Evolutionary conservation across 2,888 invertebrate species (phyloP).

Genomic region (Micoletzkya japonica): DNA sequence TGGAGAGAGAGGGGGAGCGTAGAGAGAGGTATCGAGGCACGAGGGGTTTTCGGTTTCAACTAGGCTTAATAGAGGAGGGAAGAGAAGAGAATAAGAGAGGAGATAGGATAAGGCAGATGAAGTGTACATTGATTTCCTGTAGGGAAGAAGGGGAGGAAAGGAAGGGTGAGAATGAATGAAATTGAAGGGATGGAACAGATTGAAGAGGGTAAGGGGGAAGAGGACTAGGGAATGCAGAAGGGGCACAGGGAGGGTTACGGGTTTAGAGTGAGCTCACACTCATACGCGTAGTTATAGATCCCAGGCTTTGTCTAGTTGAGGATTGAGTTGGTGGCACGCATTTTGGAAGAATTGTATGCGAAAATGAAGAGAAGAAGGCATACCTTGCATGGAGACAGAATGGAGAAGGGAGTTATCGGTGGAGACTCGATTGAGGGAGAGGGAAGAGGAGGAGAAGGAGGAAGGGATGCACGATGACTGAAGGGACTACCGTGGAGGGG

Average conservation of each 20-base stretch:
- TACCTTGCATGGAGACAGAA: constrained; percentile 1
- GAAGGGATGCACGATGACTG: too few relatives aligned
- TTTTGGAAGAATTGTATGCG: too few relatives aligned
- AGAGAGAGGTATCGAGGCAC: neutral
- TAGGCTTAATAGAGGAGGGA: neutral
- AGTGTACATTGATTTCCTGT: too few relatives aligned
- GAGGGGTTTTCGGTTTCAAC: neutral
- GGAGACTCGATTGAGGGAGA: too few relatives aligned
- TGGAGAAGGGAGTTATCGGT: constrained; percentile 2
- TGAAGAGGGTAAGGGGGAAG: neutral
- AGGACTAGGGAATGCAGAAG: constrained; percentile 5
- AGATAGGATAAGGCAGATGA: too few relatives aligned
- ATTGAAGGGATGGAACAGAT: constrained; percentile 12
- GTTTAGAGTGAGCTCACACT: too few relatives aligned
- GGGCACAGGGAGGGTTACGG: neutral
- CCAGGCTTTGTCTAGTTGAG: too few relatives aligned
- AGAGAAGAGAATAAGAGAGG: neutral
- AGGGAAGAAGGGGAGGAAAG: too few relatives aligned
- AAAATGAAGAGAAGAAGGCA: too few relatives aligned
- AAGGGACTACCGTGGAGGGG: constrained; percentile 5
- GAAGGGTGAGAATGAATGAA: constrained; percentile 14
- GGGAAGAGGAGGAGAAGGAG: neutral
- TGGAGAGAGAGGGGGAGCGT: neutral
- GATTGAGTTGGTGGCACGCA: too few relatives aligned
- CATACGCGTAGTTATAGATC: too few relatives aligned